Evolutionary conservation across 2,113 vertebrate genomes (phyloP).

Genomic region (Xenotilapia flavipinnis): DNA sequence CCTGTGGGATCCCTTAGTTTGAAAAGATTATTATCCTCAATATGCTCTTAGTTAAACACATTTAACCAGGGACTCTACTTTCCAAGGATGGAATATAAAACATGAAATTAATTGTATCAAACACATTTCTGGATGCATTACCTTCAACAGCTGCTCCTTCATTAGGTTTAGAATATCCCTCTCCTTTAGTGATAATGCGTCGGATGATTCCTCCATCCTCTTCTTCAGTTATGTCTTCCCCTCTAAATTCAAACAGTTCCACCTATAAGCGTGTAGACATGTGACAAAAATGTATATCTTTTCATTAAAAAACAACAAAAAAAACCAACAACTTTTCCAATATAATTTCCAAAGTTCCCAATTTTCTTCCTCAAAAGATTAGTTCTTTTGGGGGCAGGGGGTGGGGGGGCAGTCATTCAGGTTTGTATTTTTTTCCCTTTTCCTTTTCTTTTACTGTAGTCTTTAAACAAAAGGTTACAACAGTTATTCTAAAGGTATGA

Average conservation of each 20-base stretch:
- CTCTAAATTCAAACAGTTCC: slow-evolving; percentile 91
- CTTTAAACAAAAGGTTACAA: background rate
- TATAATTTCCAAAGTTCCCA: background rate
- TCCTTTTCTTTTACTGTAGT: background rate
- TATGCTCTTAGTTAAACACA: background rate
- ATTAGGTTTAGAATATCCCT: slow-evolving; percentile 90
- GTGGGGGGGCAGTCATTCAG: background rate
- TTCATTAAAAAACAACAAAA: background rate
- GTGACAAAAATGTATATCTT: background rate
- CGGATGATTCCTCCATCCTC: slow-evolving; percentile 92
- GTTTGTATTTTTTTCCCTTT: background rate
- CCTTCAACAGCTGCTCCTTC: slow-evolving; percentile 89
- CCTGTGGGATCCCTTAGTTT: background rate
- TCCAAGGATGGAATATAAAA: background rate
- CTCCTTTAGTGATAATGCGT: slow-evolving; percentile 83
- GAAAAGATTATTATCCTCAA: background rate
- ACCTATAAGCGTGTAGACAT: slow-evolving; percentile 68
- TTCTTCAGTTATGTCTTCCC: slow-evolving; percentile 87
- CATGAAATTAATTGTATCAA: background rate
- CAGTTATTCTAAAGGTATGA: background rate
- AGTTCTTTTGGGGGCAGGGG: background rate
- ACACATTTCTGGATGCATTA: slow-evolving; percentile 27
- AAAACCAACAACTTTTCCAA: background rate
- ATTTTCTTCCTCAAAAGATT: background rate
- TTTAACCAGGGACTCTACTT: background rate